Evolutionary conservation across 2,113 vertebrate genomes (phyloP), one percentile per base, ranked within the genome.

Genomic region (Strix uralensis): DNA sequence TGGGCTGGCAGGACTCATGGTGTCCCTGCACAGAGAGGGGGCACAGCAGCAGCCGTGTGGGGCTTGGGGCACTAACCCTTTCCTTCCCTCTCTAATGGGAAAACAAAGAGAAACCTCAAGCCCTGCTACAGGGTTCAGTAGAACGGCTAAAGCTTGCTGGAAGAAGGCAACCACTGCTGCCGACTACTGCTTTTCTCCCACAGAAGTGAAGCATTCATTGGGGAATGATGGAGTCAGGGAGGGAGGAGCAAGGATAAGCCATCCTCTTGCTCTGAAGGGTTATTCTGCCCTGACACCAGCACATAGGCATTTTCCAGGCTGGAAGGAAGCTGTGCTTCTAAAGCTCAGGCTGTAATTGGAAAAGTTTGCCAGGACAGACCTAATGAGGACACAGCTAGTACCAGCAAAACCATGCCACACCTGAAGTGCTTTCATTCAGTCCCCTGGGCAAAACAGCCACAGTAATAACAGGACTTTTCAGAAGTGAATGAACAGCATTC

Each of bases 51-150:
- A 8, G 44, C 19, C 2, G 0, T 1, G 2, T 36, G 55, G 32
- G 34, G 8, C 69, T 85, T 63, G 19, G n/a, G 69, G 19, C 34
- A 42, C 77, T 62, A 63, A 93, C 19, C 25, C 58, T 92, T 88
- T 72, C 61, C 70, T 91, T 91, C 34, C 36, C n/a, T 81, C 75
- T 74, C 52, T 46, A 15, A 32, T 19, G 34, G 27, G 30, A 63
- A 62, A 69, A 47, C 0, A 3, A 51, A 55, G 29, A 54, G 27
- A 46, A 89, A 55, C 6, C 11, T 11, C 5, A 10, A 70, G 44
- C 10, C 27, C 49, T 74, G 47, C 38, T 25, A 1, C 30, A 15
- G 0, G 0, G 23, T 27, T 84, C 8, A 7, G 34, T 3, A 40
- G 25, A 11, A 44, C 34, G 34, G 18, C 17, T 75, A 92, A 90